Conservation (phyloP, 2,888 invertebrate genomes). For the Diogma glabrata region DNA sequence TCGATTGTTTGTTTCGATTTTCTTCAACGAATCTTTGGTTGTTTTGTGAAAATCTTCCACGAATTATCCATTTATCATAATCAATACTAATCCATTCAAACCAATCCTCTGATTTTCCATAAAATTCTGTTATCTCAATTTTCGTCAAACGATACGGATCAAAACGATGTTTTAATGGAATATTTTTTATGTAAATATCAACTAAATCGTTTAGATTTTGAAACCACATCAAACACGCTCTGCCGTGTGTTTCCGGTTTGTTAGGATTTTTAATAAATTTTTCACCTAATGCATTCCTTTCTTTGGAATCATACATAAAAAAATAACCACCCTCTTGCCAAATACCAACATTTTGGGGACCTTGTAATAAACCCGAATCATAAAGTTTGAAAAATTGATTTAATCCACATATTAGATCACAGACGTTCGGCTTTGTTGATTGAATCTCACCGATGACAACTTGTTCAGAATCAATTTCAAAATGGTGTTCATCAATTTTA, state of each 20-base stretch:
- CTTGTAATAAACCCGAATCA: constrained; percentile 32
- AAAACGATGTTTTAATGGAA: constrained; percentile 24
- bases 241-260: constrained; percentile 22
- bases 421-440: constrained; percentile 25
- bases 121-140: constrained; percentile 29
- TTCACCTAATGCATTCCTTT: constrained; percentile 27
- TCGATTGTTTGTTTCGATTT: constrained; percentile 35
- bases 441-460: constrained; percentile 30
- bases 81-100: constrained; percentile 28
- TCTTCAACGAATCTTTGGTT: constrained; percentile 28
- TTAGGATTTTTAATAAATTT: constrained; percentile 19
- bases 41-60: constrained; percentile 22
- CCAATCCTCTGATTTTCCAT: constrained; percentile 28
- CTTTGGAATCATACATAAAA: constrained; percentile 39
- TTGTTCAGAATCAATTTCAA: constrained; percentile 19
- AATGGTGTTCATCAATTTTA: constrained; percentile 13
- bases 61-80: constrained; percentile 30
- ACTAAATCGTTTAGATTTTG: constrained; percentile 29
- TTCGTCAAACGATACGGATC: constrained; percentile 30
- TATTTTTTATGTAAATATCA: constrained; percentile 32
- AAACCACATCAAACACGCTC: constrained; percentile 35
- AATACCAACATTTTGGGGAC: constrained; percentile 33
- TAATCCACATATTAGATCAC: constrained; percentile 31
- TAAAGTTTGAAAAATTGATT: constrained; percentile 30
- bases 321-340: constrained; percentile 35